Conservation (phyloP, 2,888 invertebrate genomes). For the Nymphalis urticae region DNA sequence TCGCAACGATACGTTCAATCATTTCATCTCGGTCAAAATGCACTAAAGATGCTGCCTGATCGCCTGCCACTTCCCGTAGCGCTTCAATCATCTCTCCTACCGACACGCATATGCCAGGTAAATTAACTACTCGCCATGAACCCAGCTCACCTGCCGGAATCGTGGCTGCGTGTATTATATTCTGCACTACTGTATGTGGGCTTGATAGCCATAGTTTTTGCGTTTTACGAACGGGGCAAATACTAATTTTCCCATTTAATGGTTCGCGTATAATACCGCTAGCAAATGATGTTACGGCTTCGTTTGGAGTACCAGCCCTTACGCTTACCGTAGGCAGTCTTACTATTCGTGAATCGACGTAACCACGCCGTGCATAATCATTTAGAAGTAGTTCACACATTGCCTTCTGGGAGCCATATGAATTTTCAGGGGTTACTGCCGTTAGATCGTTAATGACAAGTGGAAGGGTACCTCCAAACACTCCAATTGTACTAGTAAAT, state of each 20-base stretch:
- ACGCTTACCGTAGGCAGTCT: slow-evolving; percentile 70
- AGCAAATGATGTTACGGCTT: slow-evolving; percentile 71
- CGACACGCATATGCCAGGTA: slow-evolving; percentile 64
- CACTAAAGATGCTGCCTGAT: slow-evolving; percentile 52
- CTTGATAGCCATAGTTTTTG: slow-evolving; percentile 63
- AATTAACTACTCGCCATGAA: slow-evolving; percentile 55
- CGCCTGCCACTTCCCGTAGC: slow-evolving; percentile 57
- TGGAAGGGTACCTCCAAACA: slow-evolving; percentile 62
- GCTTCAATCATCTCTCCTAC: slow-evolving; percentile 59
- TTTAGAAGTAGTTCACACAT: slow-evolving; percentile 66
- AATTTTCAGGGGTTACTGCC: slow-evolving; percentile 61
- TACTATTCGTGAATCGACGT: slow-evolving; percentile 59
- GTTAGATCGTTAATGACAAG: slow-evolving; percentile 54
- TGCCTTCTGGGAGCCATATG: slow-evolving; percentile 70
- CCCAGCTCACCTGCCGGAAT: slow-evolving; percentile 50
- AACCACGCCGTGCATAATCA: slow-evolving; percentile 68
- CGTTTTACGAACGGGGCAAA: slow-evolving; percentile 58
- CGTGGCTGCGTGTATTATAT: slow-evolving; percentile 57
- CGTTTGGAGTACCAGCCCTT: slow-evolving; percentile 63
- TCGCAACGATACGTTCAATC: slow-evolving; percentile 55
- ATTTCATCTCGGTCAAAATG: slow-evolving; percentile 51
- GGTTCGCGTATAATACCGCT: slow-evolving; percentile 71
- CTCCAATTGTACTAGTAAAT: slow-evolving; percentile 63
- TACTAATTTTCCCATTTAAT: slow-evolving; percentile 51
- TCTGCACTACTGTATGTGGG: slow-evolving; percentile 56